Evolutionary conservation across 2,888 invertebrate species (phyloP), one percentile per base, ranked within the genome.

Genomic region (Drosophila mettleri): DNA sequence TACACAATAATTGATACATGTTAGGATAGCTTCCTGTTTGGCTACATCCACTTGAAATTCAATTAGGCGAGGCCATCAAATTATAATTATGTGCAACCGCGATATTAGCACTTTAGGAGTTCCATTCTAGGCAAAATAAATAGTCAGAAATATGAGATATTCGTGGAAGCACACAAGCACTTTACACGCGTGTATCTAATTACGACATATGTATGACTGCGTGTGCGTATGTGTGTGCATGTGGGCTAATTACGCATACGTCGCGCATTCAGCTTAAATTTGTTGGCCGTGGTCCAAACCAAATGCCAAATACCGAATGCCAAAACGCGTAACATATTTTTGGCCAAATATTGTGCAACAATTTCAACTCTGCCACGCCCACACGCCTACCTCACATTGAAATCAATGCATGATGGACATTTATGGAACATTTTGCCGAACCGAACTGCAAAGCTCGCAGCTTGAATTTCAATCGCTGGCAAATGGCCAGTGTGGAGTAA

Each of bases 301-400:
- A 53, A 73, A 78, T 69, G 65, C 54, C 72, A 69, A 72, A 78
- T 55, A 34, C n/a, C 59, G 36, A 75, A 68, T 60, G 61, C 31
- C 46, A 73, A 73, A 74, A 78, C 75, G 48, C 54, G 57, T 66
- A 82, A 66, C 84, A 82, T 83, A 83, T 80, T 82, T 65, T 18
- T 18, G 27, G 8, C 8, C 10, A 31, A 39, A 51, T 41, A 6
- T 22, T 16, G n/a, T 18, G 14, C 58, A 45, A 45, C 33, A 54
- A 58, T 39, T 69, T 46, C 18, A 43, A 51, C 41, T 45, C 8
- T 12, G 38, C 52, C 52, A 52, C 52, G 52, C 51, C 49, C 33
- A 51, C 51, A n/a, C 22, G 34, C 49, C 38, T 1, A 38, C 27
- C n/a, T 52, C 18, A 29, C 18, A 29, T 16, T 27, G 38, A 75